Base-by-base conservation (phyloP, 2,797 vertebrate species). In the Acanthiza pusilla region DNA sequence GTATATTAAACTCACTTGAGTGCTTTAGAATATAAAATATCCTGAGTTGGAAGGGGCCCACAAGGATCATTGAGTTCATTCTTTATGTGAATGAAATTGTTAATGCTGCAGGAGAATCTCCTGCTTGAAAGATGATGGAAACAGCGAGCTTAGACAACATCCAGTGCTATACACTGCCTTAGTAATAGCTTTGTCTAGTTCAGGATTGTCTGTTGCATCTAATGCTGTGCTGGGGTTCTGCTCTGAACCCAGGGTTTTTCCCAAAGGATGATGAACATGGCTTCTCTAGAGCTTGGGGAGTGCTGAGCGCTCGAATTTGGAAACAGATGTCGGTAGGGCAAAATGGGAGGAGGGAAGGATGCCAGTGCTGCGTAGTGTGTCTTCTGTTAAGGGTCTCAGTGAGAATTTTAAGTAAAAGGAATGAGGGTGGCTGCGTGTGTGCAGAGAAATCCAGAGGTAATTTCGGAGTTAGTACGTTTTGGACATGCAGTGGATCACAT, bases 151-250 rank as follows among this genome's bases (percentile, higher is more conserved):
- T 84, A 75, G 85, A 54, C 91, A 73, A 58, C 51, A 78, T 67
- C 47, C 54, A 47, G 25, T 32, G 68, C 72, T 91, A 4, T 85
- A 15, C 57, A 48, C 60, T 92, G 91, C 86, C 83, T 83, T 61
- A 74, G 75, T 77, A 91, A 85, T 89, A 77, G 57, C 61, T 91
- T 86, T 91, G 76, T 86, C 91, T 95, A 61, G 71, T 89, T 94
- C 75, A 76, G 81, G 63, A 43, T 88, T 90, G 73, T 94, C 80
- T 95, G 2, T 94, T 81, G 88, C 79, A 71, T 89, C 78, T 66
- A 14, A 87, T 84, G 63, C 83, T 27, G 60, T 63, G 66, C 53
- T 87, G 61, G 79, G 77, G 53, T 76, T 95, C 79, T 85, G 27
- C 77, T 87, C 32, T 34, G 85, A 70, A 57, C 60, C 36, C n/a